phyloP scores from a whole-genome alignment of 2,888 invertebrate species.

The Gibbula magus region DNA sequence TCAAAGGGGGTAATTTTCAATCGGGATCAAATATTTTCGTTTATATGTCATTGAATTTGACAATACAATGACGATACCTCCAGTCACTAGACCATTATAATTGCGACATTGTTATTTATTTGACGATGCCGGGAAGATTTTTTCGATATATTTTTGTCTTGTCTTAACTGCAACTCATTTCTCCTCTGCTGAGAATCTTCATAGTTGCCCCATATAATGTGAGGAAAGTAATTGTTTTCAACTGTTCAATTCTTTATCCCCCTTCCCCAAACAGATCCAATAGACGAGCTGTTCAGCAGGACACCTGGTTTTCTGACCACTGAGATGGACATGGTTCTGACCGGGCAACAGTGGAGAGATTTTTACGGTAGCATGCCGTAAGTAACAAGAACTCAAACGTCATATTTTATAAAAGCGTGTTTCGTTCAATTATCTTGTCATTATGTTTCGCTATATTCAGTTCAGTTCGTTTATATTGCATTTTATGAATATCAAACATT shows the following conservation, averaged over 20 bases:
- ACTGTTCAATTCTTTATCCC: not conserved
- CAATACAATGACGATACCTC: not conserved
- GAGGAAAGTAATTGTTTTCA: too few relatives aligned
- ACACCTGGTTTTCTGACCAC: conserved; percentile 5
- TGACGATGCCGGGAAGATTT: too few relatives aligned
- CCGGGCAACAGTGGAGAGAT: not conserved
- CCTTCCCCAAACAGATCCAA: not conserved
- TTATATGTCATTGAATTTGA: not conserved
- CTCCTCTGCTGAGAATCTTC: too few relatives aligned
- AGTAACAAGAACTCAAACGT: not conserved
- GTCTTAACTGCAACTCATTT: too few relatives aligned
- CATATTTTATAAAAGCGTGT: not conserved
- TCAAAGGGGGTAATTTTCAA: not conserved
- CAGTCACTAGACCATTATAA: too few relatives aligned
- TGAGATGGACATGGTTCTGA: conserved; percentile 9
- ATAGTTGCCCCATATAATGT: too few relatives aligned
- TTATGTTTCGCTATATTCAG: too few relatives aligned
- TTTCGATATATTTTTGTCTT: too few relatives aligned
- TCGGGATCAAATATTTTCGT: not conserved
- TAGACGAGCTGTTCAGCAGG: not conserved
- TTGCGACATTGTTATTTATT: too few relatives aligned
- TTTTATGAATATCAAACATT: too few relatives aligned
- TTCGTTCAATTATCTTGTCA: too few relatives aligned
- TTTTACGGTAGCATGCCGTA: not conserved
- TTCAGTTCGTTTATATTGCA: too few relatives aligned